Base-by-base conservation (phyloP, 2,797 vertebrate species). In the Emydoidea blandingii region DNA sequence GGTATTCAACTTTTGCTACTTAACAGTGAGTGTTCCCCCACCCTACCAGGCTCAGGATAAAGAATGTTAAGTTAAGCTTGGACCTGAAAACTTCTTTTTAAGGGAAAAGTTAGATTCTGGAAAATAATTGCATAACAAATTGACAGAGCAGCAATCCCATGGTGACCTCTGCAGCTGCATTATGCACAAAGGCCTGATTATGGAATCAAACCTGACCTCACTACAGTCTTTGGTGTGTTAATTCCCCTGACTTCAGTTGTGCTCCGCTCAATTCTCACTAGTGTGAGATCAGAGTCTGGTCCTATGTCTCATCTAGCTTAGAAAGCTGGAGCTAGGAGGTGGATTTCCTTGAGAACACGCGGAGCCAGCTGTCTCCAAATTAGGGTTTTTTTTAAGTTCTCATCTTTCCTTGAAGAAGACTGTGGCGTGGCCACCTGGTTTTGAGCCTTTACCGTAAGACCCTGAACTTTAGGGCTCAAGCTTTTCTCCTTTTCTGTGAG, bases 61-160 rank as follows among this genome's bases (percentile, higher is more conserved):
- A 81, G 23, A 56, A 0, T 0, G 47, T 44, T 86, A n/a, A 79
- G 41, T 83, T 92, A 76, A 31, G 25, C 31, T 53, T 85, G 27
- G 62, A 79, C 10, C 7, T 89, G 44, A 80, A 94, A 88, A 52
- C 5, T 29, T 27, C 53, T 50, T 41, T 47, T 2, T 0, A 29
- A 8, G 2, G 15, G 80, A 41, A 57, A 82, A 15, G 2, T 3
- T 90, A 57, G 15, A 19, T 41, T 21, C 41, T 72, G 56, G 44
- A 56, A 83, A 16, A 16, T 27, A 15, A 2, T 19, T 3, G 19
- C 8, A 31, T 37, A 34, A 5, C 27, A 85, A 81, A 0, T 34
- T 11, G 34, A 50, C 23, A 34, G 12, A 29, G 0, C 0, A 1
- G 2, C 90, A 57, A 25, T 0, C 0, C 25, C 6, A 19, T 14